Evolutionary conservation across 2,113 vertebrate genomes (phyloP).

Genomic region (Ariopsis seemanni): DNA sequence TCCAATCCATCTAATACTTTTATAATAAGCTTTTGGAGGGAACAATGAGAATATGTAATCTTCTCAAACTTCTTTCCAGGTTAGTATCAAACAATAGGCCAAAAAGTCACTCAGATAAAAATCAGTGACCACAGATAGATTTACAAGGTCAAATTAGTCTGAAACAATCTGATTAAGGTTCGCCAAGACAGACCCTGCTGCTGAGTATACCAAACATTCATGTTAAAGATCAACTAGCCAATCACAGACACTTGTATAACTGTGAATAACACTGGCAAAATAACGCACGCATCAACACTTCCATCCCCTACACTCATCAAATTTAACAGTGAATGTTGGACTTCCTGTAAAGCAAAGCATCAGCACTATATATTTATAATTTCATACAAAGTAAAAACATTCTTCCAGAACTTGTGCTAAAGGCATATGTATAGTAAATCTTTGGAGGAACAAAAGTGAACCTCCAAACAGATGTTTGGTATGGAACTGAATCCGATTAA

Average conservation of each 20-base stretch:
- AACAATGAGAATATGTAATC: conserved; percentile 51
- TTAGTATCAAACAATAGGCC: neutral
- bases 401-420: neutral
- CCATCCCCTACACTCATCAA: too few relatives aligned
- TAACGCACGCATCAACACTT: too few relatives aligned
- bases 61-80: conserved; percentile 16
- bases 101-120: neutral
- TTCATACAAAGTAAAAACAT: neutral
- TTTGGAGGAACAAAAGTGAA: conserved; percentile 1
- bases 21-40: conserved; percentile 42
- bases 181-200: too few relatives aligned
- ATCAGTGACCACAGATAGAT: conserved; percentile 7
- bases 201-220: too few relatives aligned
- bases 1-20: conserved; percentile 47
- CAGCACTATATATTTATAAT: neutral
- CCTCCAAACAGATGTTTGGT: too few relatives aligned
- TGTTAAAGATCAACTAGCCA: too few relatives aligned
- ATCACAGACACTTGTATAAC: too few relatives aligned
- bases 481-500: neutral
- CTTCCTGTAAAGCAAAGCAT: conserved; percentile 27
- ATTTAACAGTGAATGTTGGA: neutral
- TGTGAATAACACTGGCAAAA: too few relatives aligned
- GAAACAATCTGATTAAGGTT: neutral
- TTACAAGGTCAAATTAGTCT: conserved; percentile 30
- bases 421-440: neutral